Percentiles rank a stretch among this genome's conserved stretches.
Conservation (phyloP, 1,140 invertebrate species). For the Drosophila parvula region DNA sequence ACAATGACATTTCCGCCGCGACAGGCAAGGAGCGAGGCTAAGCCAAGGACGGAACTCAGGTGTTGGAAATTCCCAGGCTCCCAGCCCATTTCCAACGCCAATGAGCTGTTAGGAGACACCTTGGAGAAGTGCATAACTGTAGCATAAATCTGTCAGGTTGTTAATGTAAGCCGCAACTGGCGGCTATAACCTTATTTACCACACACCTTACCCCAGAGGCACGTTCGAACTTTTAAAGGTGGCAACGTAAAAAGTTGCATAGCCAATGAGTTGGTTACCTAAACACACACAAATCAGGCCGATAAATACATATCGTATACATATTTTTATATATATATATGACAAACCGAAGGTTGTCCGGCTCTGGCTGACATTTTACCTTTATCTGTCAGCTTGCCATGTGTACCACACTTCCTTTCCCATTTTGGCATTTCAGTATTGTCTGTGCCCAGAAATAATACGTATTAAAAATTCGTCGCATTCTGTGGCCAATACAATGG, state of each 20-base stretch:
- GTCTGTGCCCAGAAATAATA: constrained; percentile 20
- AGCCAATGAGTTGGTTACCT: constrained; percentile 63
- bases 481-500: constrained; percentile 9
- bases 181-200: constrained; percentile 14
- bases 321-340: constrained; percentile 1
- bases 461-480: constrained; percentile 36
- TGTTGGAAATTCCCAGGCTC: constrained; percentile 39
- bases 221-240: constrained; percentile 57
- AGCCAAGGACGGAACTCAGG: constrained; percentile 46
- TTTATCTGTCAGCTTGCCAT: constrained; percentile 41
- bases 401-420: constrained; percentile 33
- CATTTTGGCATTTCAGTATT: constrained; percentile 21
- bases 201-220: constrained; percentile 20
- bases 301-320: background rate
- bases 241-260: constrained; percentile 31
- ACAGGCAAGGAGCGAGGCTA: background rate
- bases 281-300: constrained; percentile 44
- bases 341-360: constrained; percentile 13
- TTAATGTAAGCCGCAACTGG: constrained; percentile 61
- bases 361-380: constrained; percentile 28
- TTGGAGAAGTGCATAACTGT: constrained; percentile 58
- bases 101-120: constrained; percentile 25
- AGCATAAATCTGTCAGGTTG: constrained; percentile 72
- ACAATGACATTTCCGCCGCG: constrained; percentile 56
- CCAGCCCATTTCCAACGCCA: constrained; percentile 7